A percentile compares a stretch with the other conserved stretches of the same genome.
These are phyloP conservation scores for Aphyosemion australe DNA, from an alignment of 2,113 vertebrate species.

Conservation along the genomic window DNA sequence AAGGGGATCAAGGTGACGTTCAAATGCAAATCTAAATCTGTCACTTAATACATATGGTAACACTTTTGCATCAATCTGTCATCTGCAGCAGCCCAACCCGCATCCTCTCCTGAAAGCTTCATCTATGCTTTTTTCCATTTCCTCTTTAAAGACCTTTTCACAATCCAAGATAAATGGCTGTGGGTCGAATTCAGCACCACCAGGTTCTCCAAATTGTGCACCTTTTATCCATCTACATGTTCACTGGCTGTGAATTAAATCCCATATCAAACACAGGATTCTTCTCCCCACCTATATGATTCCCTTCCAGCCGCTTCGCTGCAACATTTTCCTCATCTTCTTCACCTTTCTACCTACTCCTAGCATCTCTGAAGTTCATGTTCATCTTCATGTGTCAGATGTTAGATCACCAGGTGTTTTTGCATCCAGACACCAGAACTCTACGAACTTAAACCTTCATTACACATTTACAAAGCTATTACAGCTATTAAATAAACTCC, in stretches of 20 bases:
- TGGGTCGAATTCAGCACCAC: not conserved
- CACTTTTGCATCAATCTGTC: too few relatives aligned
- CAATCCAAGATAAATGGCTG: not conserved
- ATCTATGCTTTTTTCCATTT: not conserved
- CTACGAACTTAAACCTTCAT: too few relatives aligned
- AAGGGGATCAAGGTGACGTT: too few relatives aligned
- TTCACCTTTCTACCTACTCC: not conserved
- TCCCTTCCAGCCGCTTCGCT: not conserved
- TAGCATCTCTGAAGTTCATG: not conserved
- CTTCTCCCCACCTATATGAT: not conserved
- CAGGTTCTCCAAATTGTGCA: not conserved
- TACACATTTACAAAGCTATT: too few relatives aligned
- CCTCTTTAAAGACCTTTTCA: too few relatives aligned
- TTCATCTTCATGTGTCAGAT: not conserved
- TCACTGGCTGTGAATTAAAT: not conserved
- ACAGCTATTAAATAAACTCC: too few relatives aligned
- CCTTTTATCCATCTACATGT: not conserved
- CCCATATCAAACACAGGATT: constrained; percentile 1
- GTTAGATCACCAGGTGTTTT: not conserved
- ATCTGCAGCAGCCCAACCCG: too few relatives aligned
- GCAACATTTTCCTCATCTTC: not conserved
- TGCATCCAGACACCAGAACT: not conserved
- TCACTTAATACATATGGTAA: too few relatives aligned
- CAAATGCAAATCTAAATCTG: too few relatives aligned
- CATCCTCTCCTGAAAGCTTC: too few relatives aligned